A percentile compares a stretch with the other conserved stretches of the same genome.
These are phyloP conservation scores for Sandelia bainsii DNA, from an alignment of 2,797 vertebrate genomes.

Conservation along the genomic window DNA sequence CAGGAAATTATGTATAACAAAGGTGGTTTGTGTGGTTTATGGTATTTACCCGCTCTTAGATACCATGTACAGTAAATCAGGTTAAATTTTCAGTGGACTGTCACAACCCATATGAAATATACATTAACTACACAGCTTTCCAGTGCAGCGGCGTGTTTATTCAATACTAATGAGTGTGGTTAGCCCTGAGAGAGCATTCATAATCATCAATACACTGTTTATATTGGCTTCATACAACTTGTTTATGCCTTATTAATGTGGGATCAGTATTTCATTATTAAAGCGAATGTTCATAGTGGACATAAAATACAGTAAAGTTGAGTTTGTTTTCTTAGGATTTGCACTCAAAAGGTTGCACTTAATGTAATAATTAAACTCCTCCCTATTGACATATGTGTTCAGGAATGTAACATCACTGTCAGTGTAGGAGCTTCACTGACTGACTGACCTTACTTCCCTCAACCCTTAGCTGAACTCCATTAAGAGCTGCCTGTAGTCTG, in stretches of 20 bases:
- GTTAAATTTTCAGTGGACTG: constrained; percentile 42
- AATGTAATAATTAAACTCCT: constrained; percentile 57
- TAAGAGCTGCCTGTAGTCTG: constrained; percentile 77
- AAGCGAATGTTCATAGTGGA: constrained; percentile 30
- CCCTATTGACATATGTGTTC: constrained; percentile 61
- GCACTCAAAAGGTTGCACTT: constrained; percentile 32
- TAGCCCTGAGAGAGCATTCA: constrained; percentile 38
- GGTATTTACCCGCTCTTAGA: constrained; percentile 38
- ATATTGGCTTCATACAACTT: constrained; percentile 36
- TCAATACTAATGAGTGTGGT: constrained; percentile 58
- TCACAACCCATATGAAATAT: constrained; percentile 58
- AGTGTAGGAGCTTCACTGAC: constrained; percentile 59
- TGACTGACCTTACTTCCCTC: constrained; percentile 79
- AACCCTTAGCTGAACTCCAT: constrained; percentile 83
- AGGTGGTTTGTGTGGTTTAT: constrained; percentile 31
- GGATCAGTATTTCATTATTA: constrained; percentile 19
- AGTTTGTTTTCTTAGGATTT: constrained; percentile 18
- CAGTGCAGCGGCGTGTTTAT: constrained; percentile 57
- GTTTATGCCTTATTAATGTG: constrained; percentile 28
- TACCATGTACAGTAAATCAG: constrained; percentile 41
- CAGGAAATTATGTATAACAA: constrained; percentile 40
- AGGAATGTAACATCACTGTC: constrained; percentile 71
- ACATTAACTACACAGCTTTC: constrained; percentile 34
- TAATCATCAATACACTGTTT: constrained; percentile 52
- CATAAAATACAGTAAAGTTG: constrained; percentile 14